These are phyloP conservation scores for Mastomys coucha DNA, from an alignment of 2,113 vertebrate genomes.

Conservation along the genomic window DNA sequence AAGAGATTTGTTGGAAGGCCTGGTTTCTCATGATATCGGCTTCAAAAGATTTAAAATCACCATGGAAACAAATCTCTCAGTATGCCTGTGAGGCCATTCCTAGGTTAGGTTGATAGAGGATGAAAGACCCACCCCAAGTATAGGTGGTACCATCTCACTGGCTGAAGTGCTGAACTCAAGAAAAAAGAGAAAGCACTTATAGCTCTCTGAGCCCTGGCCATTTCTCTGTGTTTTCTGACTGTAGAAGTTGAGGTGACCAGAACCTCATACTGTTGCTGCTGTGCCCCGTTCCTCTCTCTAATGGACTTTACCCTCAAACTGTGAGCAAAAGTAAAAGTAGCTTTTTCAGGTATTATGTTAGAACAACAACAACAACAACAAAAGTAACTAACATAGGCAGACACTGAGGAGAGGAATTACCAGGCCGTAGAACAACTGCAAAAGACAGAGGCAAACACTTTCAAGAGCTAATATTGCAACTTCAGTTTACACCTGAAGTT, in stretches of 20 bases:
- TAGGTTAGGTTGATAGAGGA: background rate
- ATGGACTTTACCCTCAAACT: background rate
- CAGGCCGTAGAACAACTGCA: background rate
- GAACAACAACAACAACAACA: background rate
- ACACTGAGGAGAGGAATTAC: background rate
- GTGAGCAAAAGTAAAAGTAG: background rate
- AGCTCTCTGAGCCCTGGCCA: background rate
- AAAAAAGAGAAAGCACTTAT: background rate
- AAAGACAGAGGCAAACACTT: background rate
- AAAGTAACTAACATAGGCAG: background rate
- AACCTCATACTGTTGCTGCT: background rate
- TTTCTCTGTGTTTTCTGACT: background rate
- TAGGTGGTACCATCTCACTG: background rate
- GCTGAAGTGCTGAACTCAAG: background rate
- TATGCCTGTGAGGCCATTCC: background rate
- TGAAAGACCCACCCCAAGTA: background rate
- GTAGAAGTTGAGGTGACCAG: no score
- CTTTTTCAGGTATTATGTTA: background rate
- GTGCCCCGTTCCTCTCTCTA: no score
- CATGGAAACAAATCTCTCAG: background rate
- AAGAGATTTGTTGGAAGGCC: background rate
- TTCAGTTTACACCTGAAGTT: background rate
- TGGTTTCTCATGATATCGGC: background rate
- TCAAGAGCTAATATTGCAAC: background rate
- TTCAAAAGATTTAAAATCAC: background rate